A percentile compares a stretch with the other conserved stretches of the same genome.
Evolutionary conservation across 2,797 vertebrate genomes (phyloP).

Genomic region (Cossypha caffra): DNA sequence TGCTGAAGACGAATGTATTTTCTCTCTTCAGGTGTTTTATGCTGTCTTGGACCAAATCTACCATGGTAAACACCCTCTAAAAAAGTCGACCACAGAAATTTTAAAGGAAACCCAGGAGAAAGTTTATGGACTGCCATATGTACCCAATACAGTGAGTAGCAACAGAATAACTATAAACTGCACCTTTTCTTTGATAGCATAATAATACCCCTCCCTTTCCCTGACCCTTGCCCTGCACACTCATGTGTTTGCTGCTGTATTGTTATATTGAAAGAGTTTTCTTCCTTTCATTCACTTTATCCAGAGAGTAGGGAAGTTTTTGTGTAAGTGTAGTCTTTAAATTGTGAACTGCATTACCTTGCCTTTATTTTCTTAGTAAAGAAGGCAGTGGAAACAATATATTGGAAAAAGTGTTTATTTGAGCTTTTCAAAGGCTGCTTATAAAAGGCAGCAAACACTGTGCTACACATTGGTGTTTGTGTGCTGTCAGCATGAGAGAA

Average conservation of each 20-base stretch:
- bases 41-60: slow-evolving; percentile 95
- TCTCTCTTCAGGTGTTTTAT: slow-evolving; percentile 88
- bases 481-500: background rate
- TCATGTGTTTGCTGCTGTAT: background rate
- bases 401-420: background rate
- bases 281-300: background rate
- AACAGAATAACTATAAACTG: background rate
- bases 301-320: background rate
- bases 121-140: slow-evolving; percentile 90
- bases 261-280: background rate
- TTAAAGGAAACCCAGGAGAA: slow-evolving; percentile 90
- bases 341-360: background rate
- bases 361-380: background rate
- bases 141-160: slow-evolving; percentile 89
- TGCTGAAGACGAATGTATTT: slow-evolving; percentile 49
- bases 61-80: slow-evolving; percentile 86
- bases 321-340: background rate
- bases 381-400: background rate
- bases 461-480: background rate
- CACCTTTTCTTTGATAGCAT: background rate
- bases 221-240: background rate
- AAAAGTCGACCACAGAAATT: slow-evolving; percentile 88
- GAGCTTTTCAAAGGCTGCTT: background rate
- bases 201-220: background rate
- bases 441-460: background rate